phyloP scores from a whole-genome alignment of 1,140 invertebrate species.

The Augochlora pura region DNA sequence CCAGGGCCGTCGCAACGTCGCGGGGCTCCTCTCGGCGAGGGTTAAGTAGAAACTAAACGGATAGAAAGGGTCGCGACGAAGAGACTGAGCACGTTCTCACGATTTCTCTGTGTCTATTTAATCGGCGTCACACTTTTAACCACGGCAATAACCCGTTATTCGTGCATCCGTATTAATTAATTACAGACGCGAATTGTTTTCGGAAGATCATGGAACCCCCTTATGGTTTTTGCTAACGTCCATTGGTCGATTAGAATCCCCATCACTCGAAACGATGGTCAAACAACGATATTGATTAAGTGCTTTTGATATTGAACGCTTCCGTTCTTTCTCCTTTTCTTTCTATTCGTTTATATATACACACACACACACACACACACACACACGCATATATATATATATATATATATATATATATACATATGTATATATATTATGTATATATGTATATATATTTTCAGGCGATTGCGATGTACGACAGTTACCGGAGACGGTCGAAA shows the following conservation, averaged over 20 bases:
- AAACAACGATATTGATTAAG: slow-evolving; percentile 4
- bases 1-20: slow-evolving; percentile 64
- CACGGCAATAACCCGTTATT: background rate
- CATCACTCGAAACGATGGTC: slow-evolving; percentile 3
- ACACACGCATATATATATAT: too few relatives aligned
- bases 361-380: too few relatives aligned
- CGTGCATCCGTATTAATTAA: background rate
- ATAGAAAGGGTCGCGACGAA: slow-evolving; percentile 16
- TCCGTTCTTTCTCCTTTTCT: background rate
- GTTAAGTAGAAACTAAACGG: slow-evolving; percentile 18
- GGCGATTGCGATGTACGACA: background rate
- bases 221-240: slow-evolving; percentile 1
- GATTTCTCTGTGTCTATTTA: slow-evolving; percentile 48
- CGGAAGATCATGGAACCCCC: background rate
- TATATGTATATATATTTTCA: too few relatives aligned
- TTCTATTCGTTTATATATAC: too few relatives aligned
- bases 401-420: too few relatives aligned
- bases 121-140: slow-evolving; percentile 32
- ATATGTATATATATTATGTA: too few relatives aligned
- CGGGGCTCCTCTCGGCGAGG: slow-evolving; percentile 13
- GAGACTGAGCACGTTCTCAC: slow-evolving; percentile 28
- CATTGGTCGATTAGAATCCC: slow-evolving; percentile 9
- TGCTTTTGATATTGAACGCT: slow-evolving; percentile 1
- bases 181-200: background rate
- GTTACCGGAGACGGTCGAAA: background rate